Base-by-base conservation (phyloP, 2,797 vertebrate species). In the Sparus aurata region DNA sequence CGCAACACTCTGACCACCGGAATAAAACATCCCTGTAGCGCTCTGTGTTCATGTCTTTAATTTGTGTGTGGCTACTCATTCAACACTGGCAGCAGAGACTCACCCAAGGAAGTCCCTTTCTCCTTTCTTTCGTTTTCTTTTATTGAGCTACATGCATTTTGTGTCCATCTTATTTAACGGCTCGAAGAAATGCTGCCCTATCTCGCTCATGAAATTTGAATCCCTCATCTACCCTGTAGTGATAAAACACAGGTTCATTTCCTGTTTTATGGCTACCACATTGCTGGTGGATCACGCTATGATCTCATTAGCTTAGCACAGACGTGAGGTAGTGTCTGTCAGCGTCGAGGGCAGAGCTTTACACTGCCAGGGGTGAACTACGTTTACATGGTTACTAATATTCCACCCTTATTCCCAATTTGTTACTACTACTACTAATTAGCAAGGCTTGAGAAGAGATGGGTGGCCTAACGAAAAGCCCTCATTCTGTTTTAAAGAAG, bases 161-260 rank as follows among this genome's bases (percentile, higher is more conserved):
- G 5, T 17, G 27, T 76, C 72, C 70, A 41, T 58, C 20, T 53
- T 11, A 68, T 77, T 69, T 45, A 43, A 41, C 27, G 25, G 41
- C 52, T 69, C 17, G 41, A 57, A 75, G 30, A 70, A 82, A 72
- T 30, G 74, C 61, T 69, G 50, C 75, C 59, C 2, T 60, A 17
- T 69, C 57, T 43, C 27, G 1, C 23, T 50, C 17, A 43, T 63
- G 4, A 34, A 73, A 78, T 80, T 74, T 77, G 60, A 82, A 67
- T 82, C 54, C 27, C 11, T 73, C 20, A 59, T 75, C 49, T 55
- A 41, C 49, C 3, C 25, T 60, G 22, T 55, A 25, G 25, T 20
- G 41, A 85, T 83, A 61, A 68, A 77, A 75, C 22, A 18, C 45
- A 3, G 45, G 20, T 71, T 80, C 0, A 75, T 58, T 61, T 72